phyloP scores from a whole-genome alignment of 37 sponge, comb jelly and placozoan genomes.

The Cliona cf. orientalis region DNA sequence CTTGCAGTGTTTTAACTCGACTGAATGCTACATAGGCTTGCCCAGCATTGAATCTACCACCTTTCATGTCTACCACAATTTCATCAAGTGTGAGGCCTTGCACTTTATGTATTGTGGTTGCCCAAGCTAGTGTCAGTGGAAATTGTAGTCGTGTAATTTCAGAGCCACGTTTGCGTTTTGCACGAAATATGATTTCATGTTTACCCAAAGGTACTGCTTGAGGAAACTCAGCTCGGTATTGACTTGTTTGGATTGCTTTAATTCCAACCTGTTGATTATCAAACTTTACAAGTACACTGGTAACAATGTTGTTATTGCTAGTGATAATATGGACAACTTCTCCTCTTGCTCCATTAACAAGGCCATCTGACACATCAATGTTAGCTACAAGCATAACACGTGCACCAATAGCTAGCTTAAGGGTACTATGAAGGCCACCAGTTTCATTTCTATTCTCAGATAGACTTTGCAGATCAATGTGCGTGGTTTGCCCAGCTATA shows the following conservation, averaged over 20 bases:
- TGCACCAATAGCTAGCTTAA: constrained; percentile 47
- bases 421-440: constrained; percentile 30
- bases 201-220: constrained; percentile 43
- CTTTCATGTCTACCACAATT: constrained; percentile 51
- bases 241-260: constrained; percentile 26
- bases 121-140: too few species aligned
- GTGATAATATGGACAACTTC: constrained; percentile 21
- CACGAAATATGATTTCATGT: constrained; percentile 39
- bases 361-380: constrained; percentile 56
- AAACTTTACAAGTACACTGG: constrained; percentile 46
- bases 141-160: constrained; percentile 45
- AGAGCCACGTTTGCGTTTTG: constrained; percentile 33
- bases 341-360: too few species aligned
- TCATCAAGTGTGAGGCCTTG: constrained; percentile 30
- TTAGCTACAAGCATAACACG: constrained; percentile 45
- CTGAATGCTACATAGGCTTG: too few species aligned
- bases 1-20: too few species aligned
- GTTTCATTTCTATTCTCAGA: constrained; percentile 44
- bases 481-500: constrained; percentile 37
- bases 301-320: constrained; percentile 15
- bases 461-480: neutral
- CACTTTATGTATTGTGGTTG: too few species aligned
- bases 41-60: constrained; percentile 23
- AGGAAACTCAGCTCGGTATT: constrained; percentile 9
- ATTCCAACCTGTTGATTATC: constrained; percentile 29